A percentile compares a stretch with the other conserved stretches of the same genome.
Conservation (phyloP, 2,113 vertebrate species). For the Pollimyrus isidori region DNA sequence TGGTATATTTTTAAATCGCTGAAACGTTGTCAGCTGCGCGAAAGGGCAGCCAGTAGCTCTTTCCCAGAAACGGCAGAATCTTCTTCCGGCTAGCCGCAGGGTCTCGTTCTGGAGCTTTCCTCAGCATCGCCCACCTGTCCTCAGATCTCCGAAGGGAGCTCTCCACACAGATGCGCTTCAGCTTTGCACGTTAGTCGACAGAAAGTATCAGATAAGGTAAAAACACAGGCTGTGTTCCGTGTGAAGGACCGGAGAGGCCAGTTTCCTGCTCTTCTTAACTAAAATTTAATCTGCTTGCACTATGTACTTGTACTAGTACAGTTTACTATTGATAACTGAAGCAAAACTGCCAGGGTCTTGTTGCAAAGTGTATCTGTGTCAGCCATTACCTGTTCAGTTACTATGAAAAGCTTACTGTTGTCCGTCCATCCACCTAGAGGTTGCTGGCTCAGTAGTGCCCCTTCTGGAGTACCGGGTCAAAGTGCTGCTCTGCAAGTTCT, state of each 20-base stretch:
- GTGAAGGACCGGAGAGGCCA: not conserved
- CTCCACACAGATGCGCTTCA: not conserved
- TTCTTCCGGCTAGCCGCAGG: not conserved
- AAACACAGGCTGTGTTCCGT: not conserved
- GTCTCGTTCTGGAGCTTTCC: not conserved
- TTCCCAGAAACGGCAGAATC: not conserved
- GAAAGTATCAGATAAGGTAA: not conserved
- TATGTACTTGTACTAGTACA: not conserved
- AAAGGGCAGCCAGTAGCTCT: not conserved
- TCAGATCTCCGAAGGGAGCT: not conserved
- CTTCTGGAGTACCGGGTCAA: not conserved
- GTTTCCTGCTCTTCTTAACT: not conserved
- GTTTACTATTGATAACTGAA: not conserved
- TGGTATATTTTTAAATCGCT: not conserved
- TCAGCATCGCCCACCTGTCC: not conserved
- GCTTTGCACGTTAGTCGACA: not conserved
- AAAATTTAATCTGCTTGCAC: not conserved
- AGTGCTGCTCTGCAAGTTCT: too few species aligned
- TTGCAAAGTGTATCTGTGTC: not conserved
- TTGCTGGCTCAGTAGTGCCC: not conserved
- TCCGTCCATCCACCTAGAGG: not conserved
- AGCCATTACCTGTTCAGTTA: not conserved
- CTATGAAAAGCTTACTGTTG: not conserved
- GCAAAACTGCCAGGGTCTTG: not conserved
- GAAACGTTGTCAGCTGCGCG: not conserved